phyloP scores from a whole-genome alignment of 2,797 vertebrate species.

The Synaphobranchus kaupii region DNA sequence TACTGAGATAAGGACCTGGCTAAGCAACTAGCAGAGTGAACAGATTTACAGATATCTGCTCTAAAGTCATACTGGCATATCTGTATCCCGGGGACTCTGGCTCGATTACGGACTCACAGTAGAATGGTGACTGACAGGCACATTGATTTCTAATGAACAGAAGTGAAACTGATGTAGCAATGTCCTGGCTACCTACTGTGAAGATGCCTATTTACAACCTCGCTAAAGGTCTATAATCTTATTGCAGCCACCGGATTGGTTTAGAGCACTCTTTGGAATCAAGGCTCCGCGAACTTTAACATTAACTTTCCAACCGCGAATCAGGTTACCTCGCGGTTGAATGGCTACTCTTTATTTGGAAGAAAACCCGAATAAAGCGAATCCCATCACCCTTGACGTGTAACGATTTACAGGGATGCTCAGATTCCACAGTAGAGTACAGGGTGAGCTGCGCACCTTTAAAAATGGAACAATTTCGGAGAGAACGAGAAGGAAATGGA shows the following conservation, averaged over 20 bases:
- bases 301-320: neutral
- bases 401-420: neutral
- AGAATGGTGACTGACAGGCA: neutral
- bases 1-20: no score
- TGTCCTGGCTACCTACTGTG: neutral
- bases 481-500: neutral
- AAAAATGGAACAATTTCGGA: constrained; percentile 13
- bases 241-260: neutral
- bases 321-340: neutral
- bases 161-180: neutral
- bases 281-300: neutral
- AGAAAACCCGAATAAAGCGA: neutral
- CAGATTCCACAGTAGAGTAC: neutral
- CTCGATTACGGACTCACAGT: neutral
- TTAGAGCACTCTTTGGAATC: neutral
- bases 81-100: neutral
- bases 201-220: neutral
- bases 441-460: neutral
- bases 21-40: no score
- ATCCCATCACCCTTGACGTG: neutral
- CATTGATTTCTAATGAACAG: neutral
- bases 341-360: neutral
- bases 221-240: neutral
- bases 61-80: neutral
- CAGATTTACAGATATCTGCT: no score